phyloP scores from a whole-genome alignment of 2,888 invertebrate species.

The Cephonodes hylas region DNA sequence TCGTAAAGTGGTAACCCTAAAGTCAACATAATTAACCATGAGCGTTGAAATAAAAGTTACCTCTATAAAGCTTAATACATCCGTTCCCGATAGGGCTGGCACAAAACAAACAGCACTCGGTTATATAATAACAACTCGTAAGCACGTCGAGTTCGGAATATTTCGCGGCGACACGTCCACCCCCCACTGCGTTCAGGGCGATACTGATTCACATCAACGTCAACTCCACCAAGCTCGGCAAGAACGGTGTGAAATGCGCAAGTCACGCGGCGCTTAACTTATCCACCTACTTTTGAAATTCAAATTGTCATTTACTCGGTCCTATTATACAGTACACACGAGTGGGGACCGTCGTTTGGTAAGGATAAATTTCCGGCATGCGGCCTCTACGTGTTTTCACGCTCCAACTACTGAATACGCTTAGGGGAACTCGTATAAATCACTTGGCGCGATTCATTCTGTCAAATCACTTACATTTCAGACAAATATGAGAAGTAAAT shows the following conservation, averaged over 20 bases:
- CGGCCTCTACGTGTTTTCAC: conserved; percentile 41
- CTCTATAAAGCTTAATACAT: conserved; percentile 41
- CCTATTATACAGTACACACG: conserved; percentile 58
- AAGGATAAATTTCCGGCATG: conserved; percentile 46
- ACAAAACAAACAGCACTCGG: conserved; percentile 68
- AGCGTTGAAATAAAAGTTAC: conserved; percentile 32
- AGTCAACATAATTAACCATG: conserved; percentile 17
- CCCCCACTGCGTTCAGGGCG: conserved; percentile 38
- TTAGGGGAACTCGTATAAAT: conserved; percentile 36
- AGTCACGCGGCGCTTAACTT: conserved; percentile 72
- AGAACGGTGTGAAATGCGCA: conserved; percentile 75
- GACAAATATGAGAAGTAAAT: not conserved
- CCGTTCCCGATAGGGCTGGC: conserved; percentile 43
- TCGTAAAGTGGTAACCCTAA: conserved; percentile 8
- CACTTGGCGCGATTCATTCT: conserved; percentile 20
- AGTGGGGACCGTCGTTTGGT: conserved; percentile 39
- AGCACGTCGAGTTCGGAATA: conserved; percentile 49
- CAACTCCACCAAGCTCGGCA: conserved; percentile 51
- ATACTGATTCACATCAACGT: conserved; percentile 65
- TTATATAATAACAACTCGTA: conserved; percentile 71
- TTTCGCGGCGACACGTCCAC: conserved; percentile 40
- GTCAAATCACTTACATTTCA: not conserved
- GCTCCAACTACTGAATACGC: conserved; percentile 33
- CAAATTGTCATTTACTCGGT: conserved; percentile 64
- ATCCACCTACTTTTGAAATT: conserved; percentile 69